Evolutionary conservation across 1,140 invertebrate genomes (phyloP).

Genomic region (Magallana ariakensis): DNA sequence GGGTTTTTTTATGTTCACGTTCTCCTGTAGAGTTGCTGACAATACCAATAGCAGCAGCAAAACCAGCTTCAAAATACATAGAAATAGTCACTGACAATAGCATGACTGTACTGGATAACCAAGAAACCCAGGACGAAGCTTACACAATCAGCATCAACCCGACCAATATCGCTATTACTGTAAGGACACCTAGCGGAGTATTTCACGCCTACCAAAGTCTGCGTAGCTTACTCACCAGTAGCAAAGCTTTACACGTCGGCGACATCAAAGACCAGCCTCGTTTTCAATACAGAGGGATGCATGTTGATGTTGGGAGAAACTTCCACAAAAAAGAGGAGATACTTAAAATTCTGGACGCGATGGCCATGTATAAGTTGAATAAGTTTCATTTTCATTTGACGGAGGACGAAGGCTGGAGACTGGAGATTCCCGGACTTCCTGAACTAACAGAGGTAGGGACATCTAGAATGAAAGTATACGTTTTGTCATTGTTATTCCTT

Average conservation of each 20-base stretch:
- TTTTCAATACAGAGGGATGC: constrained; percentile 74
- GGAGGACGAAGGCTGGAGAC: constrained; percentile 77
- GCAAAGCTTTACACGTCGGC: constrained; percentile 53
- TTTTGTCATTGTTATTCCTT: too few species aligned
- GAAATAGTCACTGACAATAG: constrained; percentile 40
- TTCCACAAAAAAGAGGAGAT: constrained; percentile 73
- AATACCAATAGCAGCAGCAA: constrained; percentile 2
- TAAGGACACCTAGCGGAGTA: constrained; percentile 51
- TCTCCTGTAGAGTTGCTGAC: constrained; percentile 32
- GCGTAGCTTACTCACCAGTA: constrained; percentile 51
- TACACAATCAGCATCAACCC: constrained; percentile 60
- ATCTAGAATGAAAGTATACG: neutral
- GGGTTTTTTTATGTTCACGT: neutral
- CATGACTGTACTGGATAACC: constrained; percentile 19
- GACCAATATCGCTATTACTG: constrained; percentile 55
- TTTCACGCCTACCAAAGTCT: constrained; percentile 69
- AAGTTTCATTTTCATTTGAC: constrained; percentile 76
- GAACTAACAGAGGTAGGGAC: constrained; percentile 72
- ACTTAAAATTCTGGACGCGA: constrained; percentile 69
- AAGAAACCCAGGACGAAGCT: constrained; percentile 50
- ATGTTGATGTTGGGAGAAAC: constrained; percentile 76
- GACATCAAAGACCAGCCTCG: constrained; percentile 66
- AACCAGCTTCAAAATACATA: constrained; percentile 40
- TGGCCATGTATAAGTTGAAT: constrained; percentile 77
- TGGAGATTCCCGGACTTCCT: constrained; percentile 71